phyloP scores from a whole-genome alignment of 23 tunicate genomes.

The Halocynthia roretzi region DNA sequence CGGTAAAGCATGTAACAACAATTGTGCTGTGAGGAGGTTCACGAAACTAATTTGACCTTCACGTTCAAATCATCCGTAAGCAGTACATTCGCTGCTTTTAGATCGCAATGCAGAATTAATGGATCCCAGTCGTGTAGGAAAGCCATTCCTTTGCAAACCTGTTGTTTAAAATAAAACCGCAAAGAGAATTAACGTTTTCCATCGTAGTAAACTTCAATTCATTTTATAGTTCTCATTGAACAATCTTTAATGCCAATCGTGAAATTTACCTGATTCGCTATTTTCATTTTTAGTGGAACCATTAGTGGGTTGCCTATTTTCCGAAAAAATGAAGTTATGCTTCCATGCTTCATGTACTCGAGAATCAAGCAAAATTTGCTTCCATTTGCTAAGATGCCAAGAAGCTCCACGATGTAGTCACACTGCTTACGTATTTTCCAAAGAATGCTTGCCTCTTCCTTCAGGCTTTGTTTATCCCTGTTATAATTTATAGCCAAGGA shows the following conservation, averaged over 20 bases:
- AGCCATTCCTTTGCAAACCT: conserved; percentile 17
- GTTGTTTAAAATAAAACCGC: background rate
- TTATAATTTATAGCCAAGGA: background rate
- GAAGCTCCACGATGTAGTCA: background rate
- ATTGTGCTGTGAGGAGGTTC: no score
- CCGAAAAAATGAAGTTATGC: conserved; percentile 9
- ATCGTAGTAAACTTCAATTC: no score
- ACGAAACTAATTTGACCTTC: background rate
- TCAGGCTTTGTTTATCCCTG: background rate
- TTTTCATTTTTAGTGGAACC: background rate
- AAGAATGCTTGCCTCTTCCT: conserved; percentile 18
- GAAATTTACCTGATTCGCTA: conserved; percentile 9
- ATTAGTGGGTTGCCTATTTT: no score
- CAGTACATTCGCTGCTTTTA: conserved; percentile 15
- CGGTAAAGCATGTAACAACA: no score
- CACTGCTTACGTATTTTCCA: conserved; percentile 14
- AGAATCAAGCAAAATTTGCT: background rate
- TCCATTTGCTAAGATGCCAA: background rate
- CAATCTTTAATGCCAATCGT: no score
- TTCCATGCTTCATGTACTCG: conserved; percentile 25
- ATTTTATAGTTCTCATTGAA: no score
- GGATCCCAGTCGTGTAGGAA: conserved; percentile 1
- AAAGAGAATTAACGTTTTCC: no score
- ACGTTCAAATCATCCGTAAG: background rate
- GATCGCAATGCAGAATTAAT: conserved; percentile 17